A percentile compares a stretch with the other conserved stretches of the same genome.
phyloP scores from a whole-genome alignment of 2,797 vertebrate species.

The Typhlichthys eigenmanni region DNA sequence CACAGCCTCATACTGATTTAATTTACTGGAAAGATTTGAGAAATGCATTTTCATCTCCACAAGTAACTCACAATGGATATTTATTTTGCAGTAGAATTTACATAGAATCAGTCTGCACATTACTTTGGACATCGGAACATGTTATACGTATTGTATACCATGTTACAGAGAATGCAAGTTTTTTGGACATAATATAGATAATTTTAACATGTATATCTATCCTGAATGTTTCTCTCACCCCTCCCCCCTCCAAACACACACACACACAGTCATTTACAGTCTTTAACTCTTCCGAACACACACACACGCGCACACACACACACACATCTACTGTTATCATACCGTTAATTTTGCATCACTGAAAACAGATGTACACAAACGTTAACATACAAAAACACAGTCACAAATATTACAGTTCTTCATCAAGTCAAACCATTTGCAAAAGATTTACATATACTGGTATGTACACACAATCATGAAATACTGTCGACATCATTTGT shows the following conservation, averaged over 20 bases:
- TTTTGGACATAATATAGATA: conserved; percentile 43
- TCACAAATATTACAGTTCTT: conserved; percentile 68
- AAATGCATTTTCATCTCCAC: neutral
- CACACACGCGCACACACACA: conserved; percentile 24
- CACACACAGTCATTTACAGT: conserved; percentile 48
- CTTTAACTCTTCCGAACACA: conserved; percentile 30
- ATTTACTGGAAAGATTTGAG: neutral
- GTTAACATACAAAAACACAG: conserved; percentile 62
- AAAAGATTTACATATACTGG: conserved; percentile 70
- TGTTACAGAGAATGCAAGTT: conserved; percentile 51
- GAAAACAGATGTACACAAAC: conserved; percentile 52
- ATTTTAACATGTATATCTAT: conserved; percentile 52
- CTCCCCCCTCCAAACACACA: conserved; percentile 8
- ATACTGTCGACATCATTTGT: conserved; percentile 65
- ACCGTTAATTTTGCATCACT: conserved; percentile 18
- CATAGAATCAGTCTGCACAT: conserved; percentile 57
- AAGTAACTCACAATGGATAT: conserved; percentile 58
- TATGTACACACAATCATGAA: conserved; percentile 26
- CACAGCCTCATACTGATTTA: no score
- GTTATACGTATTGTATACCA: conserved; percentile 35
- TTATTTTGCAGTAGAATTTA: conserved; percentile 73
- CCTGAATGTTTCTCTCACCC: conserved; percentile 35
- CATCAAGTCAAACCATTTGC: conserved; percentile 63
- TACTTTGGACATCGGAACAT: conserved; percentile 57
- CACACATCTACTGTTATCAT: conserved; percentile 19